Conservation (phyloP, 2,888 invertebrate species). For the Melieria picta region DNA sequence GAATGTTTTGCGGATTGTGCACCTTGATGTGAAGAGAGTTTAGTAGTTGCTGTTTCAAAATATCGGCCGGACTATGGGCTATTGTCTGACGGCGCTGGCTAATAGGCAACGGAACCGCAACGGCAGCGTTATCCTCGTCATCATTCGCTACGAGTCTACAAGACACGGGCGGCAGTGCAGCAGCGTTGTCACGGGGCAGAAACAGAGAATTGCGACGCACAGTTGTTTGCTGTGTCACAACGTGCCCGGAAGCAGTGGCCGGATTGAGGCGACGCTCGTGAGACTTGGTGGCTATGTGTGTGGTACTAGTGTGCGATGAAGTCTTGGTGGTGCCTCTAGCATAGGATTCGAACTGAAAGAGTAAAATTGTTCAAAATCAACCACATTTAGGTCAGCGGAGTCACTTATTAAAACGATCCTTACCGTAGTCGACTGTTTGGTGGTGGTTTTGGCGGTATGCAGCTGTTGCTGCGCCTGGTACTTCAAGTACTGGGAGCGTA, state of each 20-base stretch:
- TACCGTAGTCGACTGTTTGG: constrained; percentile 14
- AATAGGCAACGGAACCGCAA: background rate
- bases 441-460: background rate
- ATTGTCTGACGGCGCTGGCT: constrained; percentile 17
- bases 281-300: too few relatives aligned
- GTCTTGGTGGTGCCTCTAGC: too few relatives aligned
- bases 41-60: constrained; percentile 12
- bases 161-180: background rate
- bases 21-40: constrained; percentile 23
- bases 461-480: constrained; percentile 9
- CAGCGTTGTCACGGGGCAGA: background rate
- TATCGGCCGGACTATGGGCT: background rate
- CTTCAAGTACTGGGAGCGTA: constrained; percentile 32
- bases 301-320: too few relatives aligned
- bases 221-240: background rate
- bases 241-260: background rate
- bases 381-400: too few relatives aligned
- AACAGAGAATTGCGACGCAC: background rate
- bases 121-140: background rate
- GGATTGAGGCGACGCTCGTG: background rate
- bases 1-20: constrained; percentile 8
- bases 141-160: background rate
- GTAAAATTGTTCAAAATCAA: too few relatives aligned
- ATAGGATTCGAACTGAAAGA: too few relatives aligned
- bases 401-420: background rate